These are phyloP conservation scores for Cydia strobilella DNA, from an alignment of 1,140 invertebrate genomes.

Conservation along the genomic window DNA sequence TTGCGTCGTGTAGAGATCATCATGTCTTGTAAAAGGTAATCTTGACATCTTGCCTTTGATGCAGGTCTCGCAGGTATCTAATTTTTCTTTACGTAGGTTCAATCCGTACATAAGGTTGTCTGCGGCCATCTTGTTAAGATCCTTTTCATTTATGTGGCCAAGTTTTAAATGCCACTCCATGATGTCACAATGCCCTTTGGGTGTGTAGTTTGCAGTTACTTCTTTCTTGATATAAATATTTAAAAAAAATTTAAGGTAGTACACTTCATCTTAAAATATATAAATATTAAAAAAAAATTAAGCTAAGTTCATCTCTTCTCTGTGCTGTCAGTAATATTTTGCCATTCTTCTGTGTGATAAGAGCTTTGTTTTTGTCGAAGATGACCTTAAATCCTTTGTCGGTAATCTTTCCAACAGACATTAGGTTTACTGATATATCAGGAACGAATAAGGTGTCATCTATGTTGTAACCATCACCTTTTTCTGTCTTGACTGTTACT, in stretches of 20 bases:
- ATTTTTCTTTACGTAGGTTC: neutral
- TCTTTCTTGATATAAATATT: too few relatives aligned
- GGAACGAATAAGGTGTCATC: neutral
- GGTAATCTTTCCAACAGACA: neutral
- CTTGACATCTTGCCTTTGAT: conserved; percentile 10
- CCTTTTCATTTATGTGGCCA: neutral
- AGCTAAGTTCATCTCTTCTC: too few relatives aligned
- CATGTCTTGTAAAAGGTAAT: conserved; percentile 12
- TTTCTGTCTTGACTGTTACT: neutral
- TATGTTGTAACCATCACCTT: neutral
- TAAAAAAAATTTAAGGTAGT: neutral
- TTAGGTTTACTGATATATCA: neutral
- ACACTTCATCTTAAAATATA: too few relatives aligned
- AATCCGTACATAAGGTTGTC: neutral
- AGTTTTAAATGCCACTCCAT: too few relatives aligned
- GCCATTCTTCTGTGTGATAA: neutral
- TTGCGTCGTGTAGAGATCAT: neutral
- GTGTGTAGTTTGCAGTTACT: neutral
- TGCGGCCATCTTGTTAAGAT: neutral
- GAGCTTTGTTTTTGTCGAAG: neutral
- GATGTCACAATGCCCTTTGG: too few relatives aligned
- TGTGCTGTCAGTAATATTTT: neutral
- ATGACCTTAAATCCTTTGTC: neutral
- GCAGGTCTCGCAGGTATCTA: conserved; percentile 27
- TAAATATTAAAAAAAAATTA: too few relatives aligned